Conservation (phyloP, 2,113 vertebrate species). For the Microtus richardsoni region DNA sequence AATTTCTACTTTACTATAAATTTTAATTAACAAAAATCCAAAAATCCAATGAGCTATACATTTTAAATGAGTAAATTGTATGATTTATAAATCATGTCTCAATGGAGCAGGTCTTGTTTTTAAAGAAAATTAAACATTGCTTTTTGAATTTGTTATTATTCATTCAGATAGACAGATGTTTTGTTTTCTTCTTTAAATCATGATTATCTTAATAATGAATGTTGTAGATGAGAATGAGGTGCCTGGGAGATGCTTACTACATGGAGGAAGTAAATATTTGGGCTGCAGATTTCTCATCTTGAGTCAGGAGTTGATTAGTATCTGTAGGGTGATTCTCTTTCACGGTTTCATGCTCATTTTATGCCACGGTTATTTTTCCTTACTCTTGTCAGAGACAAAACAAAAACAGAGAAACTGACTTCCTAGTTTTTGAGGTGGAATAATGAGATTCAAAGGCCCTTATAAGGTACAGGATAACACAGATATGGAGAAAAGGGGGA, state of each 20-base stretch:
- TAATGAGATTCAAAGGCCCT: not conserved
- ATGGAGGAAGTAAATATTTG: not conserved
- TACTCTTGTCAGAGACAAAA: not conserved
- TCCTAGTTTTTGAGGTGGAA: not conserved
- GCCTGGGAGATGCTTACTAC: not conserved
- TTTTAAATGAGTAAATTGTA: not conserved
- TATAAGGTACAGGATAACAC: not conserved
- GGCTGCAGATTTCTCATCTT: not conserved
- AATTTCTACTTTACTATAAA: not conserved
- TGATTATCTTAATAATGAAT: not conserved
- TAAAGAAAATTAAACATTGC: not conserved
- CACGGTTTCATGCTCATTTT: not conserved
- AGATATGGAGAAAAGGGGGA: not conserved
- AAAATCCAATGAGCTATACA: not conserved
- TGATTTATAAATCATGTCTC: not conserved
- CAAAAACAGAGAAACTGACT: not conserved
- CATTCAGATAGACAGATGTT: not conserved
- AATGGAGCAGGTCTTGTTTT: not conserved
- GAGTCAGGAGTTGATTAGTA: not conserved
- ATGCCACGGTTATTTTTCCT: not conserved
- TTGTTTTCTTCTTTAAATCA: conserved; percentile 6
- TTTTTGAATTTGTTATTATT: not conserved
- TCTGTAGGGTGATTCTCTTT: not conserved
- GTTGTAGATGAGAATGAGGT: not conserved
- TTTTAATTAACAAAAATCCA: not conserved